Evolutionary conservation across 2,113 vertebrate species (phyloP), one percentile per base, ranked within the genome.

Genomic region (Petromus typicus): DNA sequence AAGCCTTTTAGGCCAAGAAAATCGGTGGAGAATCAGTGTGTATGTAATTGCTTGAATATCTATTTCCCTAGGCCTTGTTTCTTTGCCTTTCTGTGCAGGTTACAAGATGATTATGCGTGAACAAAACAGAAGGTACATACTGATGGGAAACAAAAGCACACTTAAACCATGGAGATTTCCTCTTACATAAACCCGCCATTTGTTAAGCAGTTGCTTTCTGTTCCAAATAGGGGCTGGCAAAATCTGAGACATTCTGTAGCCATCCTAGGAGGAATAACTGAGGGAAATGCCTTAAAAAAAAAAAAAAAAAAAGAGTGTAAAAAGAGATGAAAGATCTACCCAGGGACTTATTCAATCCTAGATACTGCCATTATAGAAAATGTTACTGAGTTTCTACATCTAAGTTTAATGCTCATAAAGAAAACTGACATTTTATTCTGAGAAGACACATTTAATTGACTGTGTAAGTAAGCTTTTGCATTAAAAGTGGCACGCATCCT

Each of bases 161-260:
- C 95, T 96, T 96, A 97, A 97, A 97, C 93, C 94, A 32, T 73
- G 51, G 94, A 97, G 95, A 97, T 96, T 97, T 97, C 89, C 95
- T 91, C 78, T 87, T 64, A 64, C 71, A 95, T 69, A 95, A 95
- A 92, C 81, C 95, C 96, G 94, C 84, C 91, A 59, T 97, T 97
- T 97, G 93, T 95, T 93, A 95, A 88, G 80, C 56, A 90, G 37
- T 95, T 82, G 59, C 66, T 96, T 37, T 95, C 59, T 84, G 23
- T 94, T 97, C 93, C 88, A 75, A 94, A 93, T 89, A 59, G 90
- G 95, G 95, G 64, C 91, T 96, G 93, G 93, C 76, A 96, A 84
- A 92, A 96, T 48, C 66, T 17, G 69, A 95, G 91, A 80, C 63
- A 48, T 91, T 97, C 48, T 87, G 64, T 80, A 82, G 85, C 56